Evolutionary conservation across 2,113 vertebrate genomes (phyloP).

Genomic region (Neogobius melanostomus): DNA sequence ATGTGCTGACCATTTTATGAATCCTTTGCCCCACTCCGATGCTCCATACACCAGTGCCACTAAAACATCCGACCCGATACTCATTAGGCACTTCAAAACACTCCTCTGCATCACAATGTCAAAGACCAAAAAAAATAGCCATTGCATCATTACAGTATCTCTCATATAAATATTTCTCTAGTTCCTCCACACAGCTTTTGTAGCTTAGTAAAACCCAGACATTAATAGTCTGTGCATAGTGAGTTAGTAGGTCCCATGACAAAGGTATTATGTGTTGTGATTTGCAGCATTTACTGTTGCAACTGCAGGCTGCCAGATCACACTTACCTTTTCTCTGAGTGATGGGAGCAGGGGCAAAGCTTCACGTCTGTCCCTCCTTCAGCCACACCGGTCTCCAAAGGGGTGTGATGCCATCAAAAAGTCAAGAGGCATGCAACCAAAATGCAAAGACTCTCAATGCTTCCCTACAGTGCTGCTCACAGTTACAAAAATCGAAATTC

Average conservation of each 20-base stretch:
- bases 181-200: slow-evolving; percentile 5
- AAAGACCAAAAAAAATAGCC: not conserved
- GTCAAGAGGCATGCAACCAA: slow-evolving; percentile 59
- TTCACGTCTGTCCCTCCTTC: slow-evolving; percentile 72
- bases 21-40: slow-evolving; percentile 6
- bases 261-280: slow-evolving; percentile 64
- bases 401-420: slow-evolving; percentile 61
- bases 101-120: not conserved
- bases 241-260: slow-evolving; percentile 78
- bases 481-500: slow-evolving; percentile 32
- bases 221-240: slow-evolving; percentile 62
- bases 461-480: slow-evolving; percentile 57
- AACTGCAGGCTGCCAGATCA: not conserved
- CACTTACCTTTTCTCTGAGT: slow-evolving; percentile 66
- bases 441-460: slow-evolving; percentile 50
- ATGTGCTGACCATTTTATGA: not conserved
- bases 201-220: slow-evolving; percentile 26
- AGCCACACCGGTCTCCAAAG: slow-evolving; percentile 71
- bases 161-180: not conserved
- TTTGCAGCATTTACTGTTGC: slow-evolving; percentile 41
- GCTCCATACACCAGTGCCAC: not conserved
- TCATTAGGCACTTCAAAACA: not conserved
- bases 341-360: slow-evolving; percentile 35
- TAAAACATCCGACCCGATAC: not conserved
- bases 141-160: not conserved